These are phyloP conservation scores for Dendrophyllia cribrosa DNA, from an alignment of 64 coral and sea anemone genomes.

Conservation along the genomic window DNA sequence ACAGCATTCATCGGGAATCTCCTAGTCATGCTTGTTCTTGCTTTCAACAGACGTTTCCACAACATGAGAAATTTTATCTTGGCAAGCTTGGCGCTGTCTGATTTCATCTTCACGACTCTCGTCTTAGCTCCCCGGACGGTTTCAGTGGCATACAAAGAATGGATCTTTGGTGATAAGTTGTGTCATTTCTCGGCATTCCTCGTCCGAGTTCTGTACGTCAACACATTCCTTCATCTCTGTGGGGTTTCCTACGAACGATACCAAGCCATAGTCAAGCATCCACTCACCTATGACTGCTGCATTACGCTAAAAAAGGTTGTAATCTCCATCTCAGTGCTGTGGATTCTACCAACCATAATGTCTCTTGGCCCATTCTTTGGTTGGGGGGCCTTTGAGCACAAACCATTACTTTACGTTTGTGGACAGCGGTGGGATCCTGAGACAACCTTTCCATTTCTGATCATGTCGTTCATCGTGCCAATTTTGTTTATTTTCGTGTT, in stretches of 20 bases:
- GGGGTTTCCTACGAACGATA: conserved; percentile 16
- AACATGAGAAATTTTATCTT: not conserved
- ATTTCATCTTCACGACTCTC: not conserved
- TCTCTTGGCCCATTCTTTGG: not conserved
- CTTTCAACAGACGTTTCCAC: not conserved
- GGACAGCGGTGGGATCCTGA: not conserved
- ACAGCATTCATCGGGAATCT: too few species aligned
- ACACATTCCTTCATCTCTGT: conserved; percentile 7
- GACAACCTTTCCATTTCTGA: not conserved
- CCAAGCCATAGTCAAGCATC: conserved; percentile 16
- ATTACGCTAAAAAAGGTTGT: not conserved
- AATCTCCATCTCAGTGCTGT: not conserved
- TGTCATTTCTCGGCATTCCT: not conserved
- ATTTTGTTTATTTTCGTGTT: not conserved
- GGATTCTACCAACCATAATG: not conserved
- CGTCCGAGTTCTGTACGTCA: not conserved
- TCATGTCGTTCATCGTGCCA: not conserved
- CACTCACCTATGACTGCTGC: not conserved
- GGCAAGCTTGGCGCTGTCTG: conserved; percentile 38
- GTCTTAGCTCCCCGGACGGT: not conserved
- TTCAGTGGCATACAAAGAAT: not conserved
- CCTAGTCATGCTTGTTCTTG: not conserved
- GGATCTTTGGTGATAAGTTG: conserved; percentile 2
- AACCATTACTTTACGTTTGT: not conserved
- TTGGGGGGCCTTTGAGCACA: conserved; percentile 18